Conservation (phyloP, 2,888 invertebrate genomes). For the Odontocerum albicorne region DNA sequence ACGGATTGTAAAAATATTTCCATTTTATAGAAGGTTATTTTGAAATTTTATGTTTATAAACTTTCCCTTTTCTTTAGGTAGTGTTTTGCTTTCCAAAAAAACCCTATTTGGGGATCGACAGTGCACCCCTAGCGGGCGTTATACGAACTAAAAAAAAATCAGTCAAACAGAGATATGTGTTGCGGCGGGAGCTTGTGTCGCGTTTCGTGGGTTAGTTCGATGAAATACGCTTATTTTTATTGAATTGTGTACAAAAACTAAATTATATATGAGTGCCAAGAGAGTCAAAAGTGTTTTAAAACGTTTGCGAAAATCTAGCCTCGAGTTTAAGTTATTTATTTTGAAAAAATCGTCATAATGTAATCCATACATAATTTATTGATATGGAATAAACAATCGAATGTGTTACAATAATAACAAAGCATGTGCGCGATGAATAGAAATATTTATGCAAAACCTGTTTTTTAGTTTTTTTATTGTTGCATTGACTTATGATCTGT, state of each 20-base stretch:
- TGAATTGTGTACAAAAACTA: slow-evolving; percentile 16
- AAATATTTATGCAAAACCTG: too few species aligned
- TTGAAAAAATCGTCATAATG: too few species aligned
- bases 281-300: not conserved
- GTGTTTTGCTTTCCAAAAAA: not conserved
- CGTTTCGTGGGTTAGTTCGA: slow-evolving; percentile 1
- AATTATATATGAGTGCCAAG: not conserved
- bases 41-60: not conserved
- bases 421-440: too few species aligned
- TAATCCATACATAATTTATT: too few species aligned
- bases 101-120: not conserved
- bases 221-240: slow-evolving; percentile 16
- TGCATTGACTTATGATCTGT: slow-evolving; percentile 15
- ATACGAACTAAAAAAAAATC: slow-evolving; percentile 21
- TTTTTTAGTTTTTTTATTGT: too few species aligned
- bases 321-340: slow-evolving; percentile 15
- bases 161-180: slow-evolving; percentile 17
- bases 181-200: slow-evolving; percentile 22
- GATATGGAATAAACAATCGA: too few species aligned
- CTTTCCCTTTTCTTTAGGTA: not conserved
- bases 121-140: slow-evolving; percentile 9
- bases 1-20: too few species aligned
- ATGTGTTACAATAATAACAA: too few species aligned
- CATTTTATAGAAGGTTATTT: too few species aligned
- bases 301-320: slow-evolving; percentile 2